These are phyloP conservation scores for Colletes gigas DNA, from an alignment of 1,140 invertebrate species.

Conservation along the genomic window DNA sequence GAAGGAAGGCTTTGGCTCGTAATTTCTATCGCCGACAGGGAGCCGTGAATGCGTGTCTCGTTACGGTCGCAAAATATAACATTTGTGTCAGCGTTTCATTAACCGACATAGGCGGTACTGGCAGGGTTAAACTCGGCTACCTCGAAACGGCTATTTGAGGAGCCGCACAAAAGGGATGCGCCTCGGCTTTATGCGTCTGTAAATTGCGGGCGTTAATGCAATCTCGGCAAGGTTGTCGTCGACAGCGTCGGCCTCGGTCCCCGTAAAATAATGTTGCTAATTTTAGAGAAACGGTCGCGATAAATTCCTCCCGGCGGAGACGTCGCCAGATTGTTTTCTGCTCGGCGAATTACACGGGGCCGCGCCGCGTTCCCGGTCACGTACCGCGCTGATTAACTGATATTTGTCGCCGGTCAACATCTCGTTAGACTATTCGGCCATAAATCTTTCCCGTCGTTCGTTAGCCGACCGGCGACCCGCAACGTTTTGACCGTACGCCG, in stretches of 20 bases:
- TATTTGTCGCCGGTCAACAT: slow-evolving; percentile 24
- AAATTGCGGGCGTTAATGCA: slow-evolving; percentile 46
- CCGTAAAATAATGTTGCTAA: slow-evolving; percentile 36
- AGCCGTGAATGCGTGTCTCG: slow-evolving; percentile 24
- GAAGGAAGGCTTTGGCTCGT: not conserved
- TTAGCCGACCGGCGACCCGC: too few species aligned
- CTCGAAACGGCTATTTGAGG: slow-evolving; percentile 20
- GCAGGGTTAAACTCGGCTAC: not conserved
- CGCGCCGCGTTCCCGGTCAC: not conserved
- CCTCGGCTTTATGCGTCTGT: slow-evolving; percentile 22
- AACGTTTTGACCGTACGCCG: too few species aligned
- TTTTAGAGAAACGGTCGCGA: slow-evolving; percentile 10
- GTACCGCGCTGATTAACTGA: slow-evolving; percentile 21
- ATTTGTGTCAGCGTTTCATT: slow-evolving; percentile 47
- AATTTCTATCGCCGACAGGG: not conserved
- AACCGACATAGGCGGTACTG: slow-evolving; percentile 1
- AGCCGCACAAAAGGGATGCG: slow-evolving; percentile 11
- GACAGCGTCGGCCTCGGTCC: not conserved
- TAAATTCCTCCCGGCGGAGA: slow-evolving; percentile 5
- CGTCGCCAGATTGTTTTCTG: slow-evolving; percentile 21
- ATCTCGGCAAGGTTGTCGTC: slow-evolving; percentile 28
- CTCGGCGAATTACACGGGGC: not conserved
- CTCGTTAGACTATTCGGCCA: not conserved
- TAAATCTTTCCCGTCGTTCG: not conserved
- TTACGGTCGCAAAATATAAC: slow-evolving; percentile 18